A percentile compares a stretch with the other conserved stretches of the same genome.
Evolutionary conservation across 2,888 invertebrate genomes (phyloP).

Genomic region (Acanthosepion lycidas): DNA sequence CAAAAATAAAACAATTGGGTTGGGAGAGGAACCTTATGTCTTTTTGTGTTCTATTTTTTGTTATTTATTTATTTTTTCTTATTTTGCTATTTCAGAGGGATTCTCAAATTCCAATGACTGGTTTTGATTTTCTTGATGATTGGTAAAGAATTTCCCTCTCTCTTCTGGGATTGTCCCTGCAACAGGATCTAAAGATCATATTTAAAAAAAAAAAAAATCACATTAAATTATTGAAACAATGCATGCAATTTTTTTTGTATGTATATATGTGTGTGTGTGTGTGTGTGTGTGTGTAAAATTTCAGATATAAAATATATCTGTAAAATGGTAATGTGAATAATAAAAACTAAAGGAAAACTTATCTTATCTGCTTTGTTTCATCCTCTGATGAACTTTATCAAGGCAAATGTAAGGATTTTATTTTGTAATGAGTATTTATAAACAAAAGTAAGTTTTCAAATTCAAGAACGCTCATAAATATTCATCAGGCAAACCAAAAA

Average conservation of each 20-base stretch:
- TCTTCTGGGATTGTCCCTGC: not conserved
- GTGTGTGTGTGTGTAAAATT: not conserved
- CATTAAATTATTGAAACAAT: not conserved
- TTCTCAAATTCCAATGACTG: constrained; percentile 54
- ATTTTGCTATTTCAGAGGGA: constrained; percentile 23
- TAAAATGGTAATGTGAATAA: too few relatives aligned
- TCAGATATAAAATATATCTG: not conserved
- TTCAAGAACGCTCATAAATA: too few relatives aligned
- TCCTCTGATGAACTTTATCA: too few relatives aligned
- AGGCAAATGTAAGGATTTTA: too few relatives aligned
- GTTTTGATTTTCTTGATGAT: constrained; percentile 68
- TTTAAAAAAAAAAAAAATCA: not conserved
- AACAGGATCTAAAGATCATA: not conserved
- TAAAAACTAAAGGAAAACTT: too few relatives aligned
- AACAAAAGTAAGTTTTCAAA: too few relatives aligned
- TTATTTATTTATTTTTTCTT: not conserved
- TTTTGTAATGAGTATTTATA: too few relatives aligned
- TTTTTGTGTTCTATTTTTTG: not conserved
- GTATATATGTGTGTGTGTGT: not conserved
- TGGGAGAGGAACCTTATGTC: not conserved
- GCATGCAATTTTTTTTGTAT: not conserved
- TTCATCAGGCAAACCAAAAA: too few relatives aligned
- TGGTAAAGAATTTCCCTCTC: constrained; percentile 57
- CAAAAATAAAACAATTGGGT: too few relatives aligned
- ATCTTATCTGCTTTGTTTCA: too few relatives aligned